These are phyloP conservation scores for Meleagris gallopavo DNA, from an alignment of 2,113 vertebrate genomes.

Conservation along the genomic window DNA sequence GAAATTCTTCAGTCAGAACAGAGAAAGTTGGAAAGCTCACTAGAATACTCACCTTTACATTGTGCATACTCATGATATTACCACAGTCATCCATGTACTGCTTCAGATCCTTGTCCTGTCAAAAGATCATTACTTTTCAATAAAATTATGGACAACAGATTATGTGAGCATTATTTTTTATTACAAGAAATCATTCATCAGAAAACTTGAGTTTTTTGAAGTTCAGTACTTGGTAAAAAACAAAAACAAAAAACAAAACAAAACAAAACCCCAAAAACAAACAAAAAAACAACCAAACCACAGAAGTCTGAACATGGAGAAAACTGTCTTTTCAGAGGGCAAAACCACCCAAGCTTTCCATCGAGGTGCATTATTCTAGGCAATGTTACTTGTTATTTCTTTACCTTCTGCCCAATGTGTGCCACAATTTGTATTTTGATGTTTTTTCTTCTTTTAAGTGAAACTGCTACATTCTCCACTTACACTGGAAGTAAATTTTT, in stretches of 20 bases:
- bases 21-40: background rate
- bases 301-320: background rate
- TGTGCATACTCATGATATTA: constrained; percentile 99
- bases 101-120: constrained; percentile 97
- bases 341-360: background rate
- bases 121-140: constrained; percentile 20
- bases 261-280: background rate
- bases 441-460: no score
- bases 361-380: background rate
- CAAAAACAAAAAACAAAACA: no score
- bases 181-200: background rate
- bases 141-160: background rate
- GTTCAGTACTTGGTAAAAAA: background rate
- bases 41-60: constrained; percentile 89
- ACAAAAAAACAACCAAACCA: rapidly evolving
- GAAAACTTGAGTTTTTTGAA: background rate
- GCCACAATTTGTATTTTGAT: no score
- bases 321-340: background rate
- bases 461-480: no score
- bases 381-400: background rate
- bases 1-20: background rate
- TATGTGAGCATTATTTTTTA: background rate
- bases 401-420: background rate
- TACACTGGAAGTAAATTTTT: background rate
- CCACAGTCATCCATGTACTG: constrained; percentile 99